Base-by-base conservation (phyloP, 2,797 vertebrate genomes). In the Euthynnus affinis region DNA sequence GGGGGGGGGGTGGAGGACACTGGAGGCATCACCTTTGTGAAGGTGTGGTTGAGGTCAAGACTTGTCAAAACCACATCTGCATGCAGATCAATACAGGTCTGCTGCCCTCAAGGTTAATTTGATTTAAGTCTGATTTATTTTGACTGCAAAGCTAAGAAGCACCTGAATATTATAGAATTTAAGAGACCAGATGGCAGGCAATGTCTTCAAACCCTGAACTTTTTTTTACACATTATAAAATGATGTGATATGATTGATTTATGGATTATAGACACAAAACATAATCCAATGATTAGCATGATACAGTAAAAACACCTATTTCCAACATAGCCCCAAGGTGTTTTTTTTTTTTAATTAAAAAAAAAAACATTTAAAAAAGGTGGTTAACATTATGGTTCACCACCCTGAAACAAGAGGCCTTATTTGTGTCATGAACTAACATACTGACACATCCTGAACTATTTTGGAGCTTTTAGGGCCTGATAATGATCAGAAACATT, bases 41-140 rank as follows among this genome's bases (percentile, higher is more conserved):
- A 29, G 3, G 9, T 23, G 52, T 6, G 2, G 55, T 52, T 55
- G 22, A 64, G 64, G 32, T 63, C 62, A 59, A 17, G 59, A 29
- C 48, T 72, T 27, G 25, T 71, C 57, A 27, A 71, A 74, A 71
- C 34, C 64, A 13, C 27, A 60, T 71, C 64, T 61, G 64, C 59
- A 70, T 48, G 23, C 60, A 80, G 76, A 78, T 80, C 58, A 44
- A 78, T 78, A 78, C 23, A 49, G 32, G 9, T 34, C 10, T 61
- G 18, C 13, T 20, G 20, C 32, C 63, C 32, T 78, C 44, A 52
- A 80, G 67, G 67, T 80, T 78, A 66, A 79, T 46, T 14, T 25
- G 56, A 49, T 46, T 29, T 5, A 29, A 51, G 32, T 17, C 34
- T 5, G 22, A 32, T 62, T 56, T 22, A 10, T 34, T 52, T 46